These are phyloP conservation scores for Mobula hypostoma DNA, from an alignment of 2,113 vertebrate species.

Conservation along the genomic window DNA sequence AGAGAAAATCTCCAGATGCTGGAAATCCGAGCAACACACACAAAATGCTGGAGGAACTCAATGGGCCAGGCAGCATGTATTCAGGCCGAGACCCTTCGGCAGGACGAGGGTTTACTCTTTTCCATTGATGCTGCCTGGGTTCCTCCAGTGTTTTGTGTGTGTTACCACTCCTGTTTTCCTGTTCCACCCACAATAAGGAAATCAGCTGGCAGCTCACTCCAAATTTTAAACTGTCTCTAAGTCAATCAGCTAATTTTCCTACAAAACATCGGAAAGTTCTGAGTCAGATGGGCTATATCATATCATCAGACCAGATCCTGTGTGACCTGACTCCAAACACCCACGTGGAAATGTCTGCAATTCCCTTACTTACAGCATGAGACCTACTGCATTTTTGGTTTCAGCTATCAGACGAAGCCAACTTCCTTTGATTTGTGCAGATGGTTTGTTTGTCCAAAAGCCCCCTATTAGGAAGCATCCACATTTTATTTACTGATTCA, in stretches of 20 bases:
- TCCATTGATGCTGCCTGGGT: too few species aligned
- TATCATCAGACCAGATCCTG: neutral
- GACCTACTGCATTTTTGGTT: neutral
- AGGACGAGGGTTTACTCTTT: too few species aligned
- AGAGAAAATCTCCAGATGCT: too few species aligned
- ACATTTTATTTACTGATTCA: neutral
- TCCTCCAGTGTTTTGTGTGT: too few species aligned
- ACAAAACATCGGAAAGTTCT: neutral
- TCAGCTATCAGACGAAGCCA: neutral
- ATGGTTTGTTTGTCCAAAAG: neutral
- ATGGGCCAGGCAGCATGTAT: too few species aligned
- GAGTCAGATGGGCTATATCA: neutral
- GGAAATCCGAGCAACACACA: too few species aligned
- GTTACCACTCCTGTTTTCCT: neutral
- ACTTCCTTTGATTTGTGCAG: neutral
- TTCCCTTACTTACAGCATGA: neutral
- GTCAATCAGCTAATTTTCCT: neutral
- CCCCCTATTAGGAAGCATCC: neutral
- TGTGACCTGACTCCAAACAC: neutral
- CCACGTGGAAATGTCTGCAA: neutral
- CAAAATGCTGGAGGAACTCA: too few species aligned
- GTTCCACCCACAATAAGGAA: neutral
- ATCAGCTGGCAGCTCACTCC: neutral
- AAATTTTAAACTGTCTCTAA: neutral
- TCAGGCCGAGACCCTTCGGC: too few species aligned